These are phyloP conservation scores for Drosophila micromelanica DNA, from an alignment of 1,140 invertebrate species.

Conservation along the genomic window DNA sequence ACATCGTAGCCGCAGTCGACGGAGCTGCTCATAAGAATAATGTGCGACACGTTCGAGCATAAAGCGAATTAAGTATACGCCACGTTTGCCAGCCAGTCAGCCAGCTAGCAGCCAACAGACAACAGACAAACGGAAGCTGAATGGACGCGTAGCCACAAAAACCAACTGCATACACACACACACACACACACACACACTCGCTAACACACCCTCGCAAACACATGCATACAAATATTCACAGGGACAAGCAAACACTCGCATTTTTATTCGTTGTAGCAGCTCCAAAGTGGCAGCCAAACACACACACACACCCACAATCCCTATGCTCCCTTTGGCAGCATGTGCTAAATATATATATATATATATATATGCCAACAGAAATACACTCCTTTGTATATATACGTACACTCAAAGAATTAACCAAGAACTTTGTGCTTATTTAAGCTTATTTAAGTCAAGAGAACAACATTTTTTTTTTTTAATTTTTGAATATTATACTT, in stretches of 20 bases:
- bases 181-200: slow-evolving; percentile 30
- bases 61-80: slow-evolving; percentile 82
- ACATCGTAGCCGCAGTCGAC: slow-evolving; percentile 60
- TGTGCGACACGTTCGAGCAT: slow-evolving; percentile 80
- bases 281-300: slow-evolving; percentile 46
- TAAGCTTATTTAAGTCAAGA: too few relatives aligned
- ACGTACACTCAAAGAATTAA: neutral
- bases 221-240: slow-evolving; percentile 32
- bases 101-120: slow-evolving; percentile 11
- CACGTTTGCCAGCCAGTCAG: slow-evolving; percentile 70
- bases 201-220: slow-evolving; percentile 43
- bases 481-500: too few relatives aligned
- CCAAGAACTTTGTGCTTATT: too few relatives aligned
- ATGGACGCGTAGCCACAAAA: slow-evolving; percentile 60
- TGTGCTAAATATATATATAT: slow-evolving; percentile 59
- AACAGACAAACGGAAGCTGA: slow-evolving; percentile 17
- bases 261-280: slow-evolving; percentile 47
- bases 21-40: slow-evolving; percentile 68
- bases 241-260: slow-evolving; percentile 41
- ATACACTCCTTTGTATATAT: neutral
- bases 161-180: slow-evolving; percentile 46
- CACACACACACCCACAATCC: slow-evolving; percentile 12
- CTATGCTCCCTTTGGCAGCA: slow-evolving; percentile 32
- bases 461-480: too few relatives aligned
- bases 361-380: neutral